Percentiles rank a stretch among this genome's conserved stretches.
Conservation (phyloP, 2,888 invertebrate genomes). For the Pycnomerus fuliginosus region DNA sequence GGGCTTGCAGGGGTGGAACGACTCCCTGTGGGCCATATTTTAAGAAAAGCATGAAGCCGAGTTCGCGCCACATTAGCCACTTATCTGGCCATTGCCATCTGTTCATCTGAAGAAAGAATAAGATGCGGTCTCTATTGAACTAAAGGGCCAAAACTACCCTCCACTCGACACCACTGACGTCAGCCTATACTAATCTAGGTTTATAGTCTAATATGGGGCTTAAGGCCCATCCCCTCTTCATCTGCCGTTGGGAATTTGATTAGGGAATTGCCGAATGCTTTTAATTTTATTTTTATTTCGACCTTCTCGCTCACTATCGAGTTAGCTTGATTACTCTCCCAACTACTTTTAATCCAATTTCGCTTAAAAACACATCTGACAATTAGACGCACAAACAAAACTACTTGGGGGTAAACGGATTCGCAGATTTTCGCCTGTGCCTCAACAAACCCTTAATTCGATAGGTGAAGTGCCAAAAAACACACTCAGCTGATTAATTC, state of each 20-base stretch:
- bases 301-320: constrained; percentile 11
- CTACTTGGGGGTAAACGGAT: constrained; percentile 1
- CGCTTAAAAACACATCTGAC: constrained; percentile 19
- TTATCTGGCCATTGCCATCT: constrained; percentile 33
- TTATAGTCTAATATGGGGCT: constrained; percentile 21
- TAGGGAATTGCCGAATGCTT: constrained; percentile 19
- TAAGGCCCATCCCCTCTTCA: constrained; percentile 14
- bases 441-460: too few relatives aligned
- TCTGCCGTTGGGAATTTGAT: constrained; percentile 22
- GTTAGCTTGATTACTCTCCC: constrained; percentile 10
- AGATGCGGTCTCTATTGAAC: constrained; percentile 21
- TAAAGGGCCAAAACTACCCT: constrained; percentile 14
- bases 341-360: constrained; percentile 24
- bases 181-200: constrained; percentile 23
- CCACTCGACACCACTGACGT: constrained; percentile 7
- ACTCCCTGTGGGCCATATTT: constrained; percentile 23
- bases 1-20: constrained; percentile 14
- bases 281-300: constrained; percentile 23
- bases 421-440: constrained; percentile 17
- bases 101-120: constrained; percentile 29
- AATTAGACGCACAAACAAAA: constrained; percentile 24
- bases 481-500: too few relatives aligned
- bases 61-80: constrained; percentile 31
- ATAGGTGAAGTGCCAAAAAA: too few relatives aligned
- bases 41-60: constrained; percentile 25